A percentile compares a stretch with the other conserved stretches of the same genome.
Conservation (phyloP, 2,888 invertebrate species). For the Parnassius smintheus region DNA sequence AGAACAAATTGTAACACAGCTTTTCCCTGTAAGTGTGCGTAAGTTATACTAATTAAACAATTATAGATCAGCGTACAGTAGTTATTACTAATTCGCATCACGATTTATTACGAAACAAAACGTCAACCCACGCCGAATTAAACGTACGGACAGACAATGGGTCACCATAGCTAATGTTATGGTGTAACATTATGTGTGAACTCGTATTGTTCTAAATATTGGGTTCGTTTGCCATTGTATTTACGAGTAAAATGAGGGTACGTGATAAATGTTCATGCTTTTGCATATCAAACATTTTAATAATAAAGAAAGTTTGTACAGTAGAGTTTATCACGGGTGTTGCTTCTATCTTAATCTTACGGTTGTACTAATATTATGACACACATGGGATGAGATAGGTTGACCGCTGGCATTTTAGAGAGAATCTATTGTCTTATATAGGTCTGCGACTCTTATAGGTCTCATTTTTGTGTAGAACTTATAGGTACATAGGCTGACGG, state of each 20-base stretch:
- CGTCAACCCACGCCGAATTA: slow-evolving; percentile 31
- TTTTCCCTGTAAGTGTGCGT: too few relatives aligned
- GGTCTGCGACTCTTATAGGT: too few relatives aligned
- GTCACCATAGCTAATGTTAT: slow-evolving; percentile 23
- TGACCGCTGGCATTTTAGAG: too few relatives aligned
- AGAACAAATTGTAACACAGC: too few relatives aligned
- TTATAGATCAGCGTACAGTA: not conserved
- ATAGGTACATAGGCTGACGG: too few relatives aligned
- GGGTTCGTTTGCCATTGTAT: slow-evolving; percentile 29
- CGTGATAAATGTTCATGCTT: slow-evolving; percentile 24
- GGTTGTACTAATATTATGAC: too few relatives aligned
- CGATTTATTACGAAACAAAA: slow-evolving; percentile 24
- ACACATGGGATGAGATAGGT: too few relatives aligned
- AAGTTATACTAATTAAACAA: slow-evolving; percentile 2
- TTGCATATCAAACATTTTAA: slow-evolving; percentile 19
- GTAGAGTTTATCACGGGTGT: too few relatives aligned
- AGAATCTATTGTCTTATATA: too few relatives aligned
- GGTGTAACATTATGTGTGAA: slow-evolving; percentile 24
- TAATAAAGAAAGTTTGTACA: slow-evolving; percentile 6
- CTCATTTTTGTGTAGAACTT: too few relatives aligned
- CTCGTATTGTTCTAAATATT: slow-evolving; percentile 25
- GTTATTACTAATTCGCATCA: slow-evolving; percentile 21
- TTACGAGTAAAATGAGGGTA: slow-evolving; percentile 28
- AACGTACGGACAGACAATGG: slow-evolving; percentile 29
- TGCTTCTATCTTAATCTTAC: too few relatives aligned